Percentiles rank a stretch among this genome's conserved stretches.
Conservation (phyloP, 2,113 vertebrate genomes). For the Percina caprodes region DNA sequence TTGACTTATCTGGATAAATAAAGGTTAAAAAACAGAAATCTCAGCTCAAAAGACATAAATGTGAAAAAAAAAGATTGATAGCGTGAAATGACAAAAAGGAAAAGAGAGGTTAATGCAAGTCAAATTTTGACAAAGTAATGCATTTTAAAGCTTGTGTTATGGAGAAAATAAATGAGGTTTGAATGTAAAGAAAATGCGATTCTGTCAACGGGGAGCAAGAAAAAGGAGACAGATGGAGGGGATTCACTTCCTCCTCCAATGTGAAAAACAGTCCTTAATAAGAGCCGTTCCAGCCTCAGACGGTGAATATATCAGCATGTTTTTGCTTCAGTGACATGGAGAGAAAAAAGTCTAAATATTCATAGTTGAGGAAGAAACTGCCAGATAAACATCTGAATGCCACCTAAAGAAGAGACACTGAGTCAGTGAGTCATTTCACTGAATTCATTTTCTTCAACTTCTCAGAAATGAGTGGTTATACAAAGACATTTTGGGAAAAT, state of each 20-base stretch:
- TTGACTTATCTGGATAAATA: too few species aligned
- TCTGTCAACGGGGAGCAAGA: too few species aligned
- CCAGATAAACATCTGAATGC: slow-evolving; percentile 31
- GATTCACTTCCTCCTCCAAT: slow-evolving; percentile 26
- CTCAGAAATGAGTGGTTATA: neutral
- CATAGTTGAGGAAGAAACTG: slow-evolving; percentile 24
- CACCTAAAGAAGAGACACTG: slow-evolving; percentile 6
- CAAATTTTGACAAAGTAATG: neutral
- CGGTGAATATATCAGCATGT: slow-evolving; percentile 33
- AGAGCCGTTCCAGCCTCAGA: neutral
- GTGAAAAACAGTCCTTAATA: slow-evolving; percentile 23
- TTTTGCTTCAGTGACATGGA: slow-evolving; percentile 9
- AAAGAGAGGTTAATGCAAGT: neutral
- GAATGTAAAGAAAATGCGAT: neutral
- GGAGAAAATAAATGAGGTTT: neutral
- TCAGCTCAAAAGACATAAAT: neutral
- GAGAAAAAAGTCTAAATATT: slow-evolving; percentile 49
- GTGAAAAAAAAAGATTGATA: neutral
- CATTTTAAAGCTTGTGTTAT: too few species aligned
- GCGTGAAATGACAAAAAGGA: neutral
- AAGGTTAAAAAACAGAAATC: too few species aligned
- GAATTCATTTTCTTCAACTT: slow-evolving; percentile 12
- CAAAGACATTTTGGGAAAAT: neutral
- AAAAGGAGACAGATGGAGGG: slow-evolving; percentile 16
- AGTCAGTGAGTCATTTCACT: slow-evolving; percentile 22